Percentiles rank a stretch among this genome's conserved stretches.
phyloP scores from a whole-genome alignment of 1,140 invertebrate species.

The Temnothorax longispinosus region DNA sequence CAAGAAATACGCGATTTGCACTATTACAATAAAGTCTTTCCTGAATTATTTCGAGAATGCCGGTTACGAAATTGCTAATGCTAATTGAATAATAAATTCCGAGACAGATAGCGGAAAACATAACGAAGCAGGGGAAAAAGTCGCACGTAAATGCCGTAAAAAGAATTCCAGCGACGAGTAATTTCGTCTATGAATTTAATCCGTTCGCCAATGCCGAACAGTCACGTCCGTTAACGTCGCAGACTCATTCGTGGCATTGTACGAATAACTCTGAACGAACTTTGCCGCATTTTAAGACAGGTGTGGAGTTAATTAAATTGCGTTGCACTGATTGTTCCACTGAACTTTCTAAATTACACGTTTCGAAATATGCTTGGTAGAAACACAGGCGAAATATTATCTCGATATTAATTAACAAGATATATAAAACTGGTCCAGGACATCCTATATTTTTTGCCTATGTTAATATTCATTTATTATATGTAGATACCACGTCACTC shows the following conservation, averaged over 20 bases:
- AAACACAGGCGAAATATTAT: not conserved
- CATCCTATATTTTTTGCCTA: not conserved
- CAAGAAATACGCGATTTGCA: not conserved
- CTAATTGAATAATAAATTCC: not conserved
- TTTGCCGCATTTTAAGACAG: not conserved
- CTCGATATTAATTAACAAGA: not conserved
- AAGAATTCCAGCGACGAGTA: conserved; percentile 62
- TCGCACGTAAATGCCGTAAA: not conserved
- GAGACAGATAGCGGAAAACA: conserved; percentile 49
- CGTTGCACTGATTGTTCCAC: not conserved
- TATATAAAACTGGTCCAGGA: not conserved
- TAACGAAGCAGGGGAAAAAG: conserved; percentile 15
- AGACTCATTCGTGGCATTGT: not conserved
- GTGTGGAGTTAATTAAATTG: not conserved
- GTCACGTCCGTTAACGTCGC: not conserved
- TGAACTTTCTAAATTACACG: not conserved
- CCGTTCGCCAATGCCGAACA: conserved; percentile 1
- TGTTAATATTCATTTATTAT: not conserved
- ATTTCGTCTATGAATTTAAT: conserved; percentile 68
- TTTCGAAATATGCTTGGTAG: not conserved
- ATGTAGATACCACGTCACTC: not conserved
- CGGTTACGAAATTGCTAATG: not conserved
- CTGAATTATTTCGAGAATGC: not conserved
- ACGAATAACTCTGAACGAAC: not conserved
- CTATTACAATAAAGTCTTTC: not conserved